Percentiles rank a stretch among this genome's conserved stretches.
Evolutionary conservation across 2,797 vertebrate genomes (phyloP).

Genomic region (Serranus cabrilla): DNA sequence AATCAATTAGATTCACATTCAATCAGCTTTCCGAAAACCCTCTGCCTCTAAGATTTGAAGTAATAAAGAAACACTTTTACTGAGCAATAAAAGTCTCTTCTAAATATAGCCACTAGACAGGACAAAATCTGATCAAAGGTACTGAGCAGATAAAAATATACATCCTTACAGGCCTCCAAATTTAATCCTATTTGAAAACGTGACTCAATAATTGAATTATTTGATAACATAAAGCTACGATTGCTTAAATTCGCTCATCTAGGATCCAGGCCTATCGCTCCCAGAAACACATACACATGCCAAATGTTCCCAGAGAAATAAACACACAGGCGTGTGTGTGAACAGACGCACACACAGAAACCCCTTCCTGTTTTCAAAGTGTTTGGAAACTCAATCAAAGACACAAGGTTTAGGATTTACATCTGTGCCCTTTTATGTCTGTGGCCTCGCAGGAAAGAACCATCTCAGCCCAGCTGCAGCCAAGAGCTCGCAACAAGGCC

Average conservation of each 20-base stretch:
- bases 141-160: constrained; percentile 51
- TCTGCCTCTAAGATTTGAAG: constrained; percentile 19
- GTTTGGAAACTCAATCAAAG: constrained; percentile 84
- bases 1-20: constrained; percentile 41
- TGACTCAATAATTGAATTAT: constrained; percentile 34
- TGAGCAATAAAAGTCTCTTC: constrained; percentile 42
- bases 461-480: constrained; percentile 82
- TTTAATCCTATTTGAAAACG: constrained; percentile 34
- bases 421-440: constrained; percentile 87
- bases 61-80: constrained; percentile 32
- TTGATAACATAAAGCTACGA: constrained; percentile 41
- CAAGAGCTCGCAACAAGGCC: constrained; percentile 76
- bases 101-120: constrained; percentile 49
- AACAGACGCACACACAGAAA: constrained; percentile 65
- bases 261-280: constrained; percentile 50
- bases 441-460: constrained; percentile 82
- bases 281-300: constrained; percentile 64
- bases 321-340: constrained; percentile 48
- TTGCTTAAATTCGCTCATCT: constrained; percentile 41
- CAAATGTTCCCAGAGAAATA: constrained; percentile 72
- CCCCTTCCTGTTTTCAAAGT: constrained; percentile 84
- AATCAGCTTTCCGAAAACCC: constrained; percentile 19
- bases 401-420: constrained; percentile 86
- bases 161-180: constrained; percentile 9
- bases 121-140: constrained; percentile 55